Conservation (phyloP, 2,113 vertebrate species). For the Coptodon bakossiorum region DNA sequence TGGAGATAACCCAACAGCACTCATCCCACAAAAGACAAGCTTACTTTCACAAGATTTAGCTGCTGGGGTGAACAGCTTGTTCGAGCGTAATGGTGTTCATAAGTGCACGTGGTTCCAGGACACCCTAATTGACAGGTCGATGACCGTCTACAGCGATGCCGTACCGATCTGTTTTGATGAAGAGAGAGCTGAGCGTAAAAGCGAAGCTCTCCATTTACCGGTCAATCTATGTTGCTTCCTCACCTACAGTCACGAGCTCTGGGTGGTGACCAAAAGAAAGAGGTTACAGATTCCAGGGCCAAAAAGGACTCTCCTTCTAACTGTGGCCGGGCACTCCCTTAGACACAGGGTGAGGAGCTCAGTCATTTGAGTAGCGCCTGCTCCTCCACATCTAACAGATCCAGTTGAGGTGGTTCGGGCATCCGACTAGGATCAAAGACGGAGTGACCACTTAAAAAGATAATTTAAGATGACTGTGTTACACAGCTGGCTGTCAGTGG, state of each 20-base stretch:
- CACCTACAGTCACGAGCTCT: neutral
- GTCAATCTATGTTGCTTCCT: neutral
- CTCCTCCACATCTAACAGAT: neutral
- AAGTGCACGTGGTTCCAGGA: too few relatives aligned
- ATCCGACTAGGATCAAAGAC: neutral
- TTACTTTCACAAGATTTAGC: too few relatives aligned
- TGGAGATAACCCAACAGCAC: neutral
- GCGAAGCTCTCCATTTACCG: accelerated
- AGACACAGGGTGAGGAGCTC: neutral
- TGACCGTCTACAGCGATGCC: too few relatives aligned
- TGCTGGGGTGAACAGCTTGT: too few relatives aligned
- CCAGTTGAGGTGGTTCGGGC: accelerated
- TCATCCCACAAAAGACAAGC: too few relatives aligned
- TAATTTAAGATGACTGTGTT: neutral
- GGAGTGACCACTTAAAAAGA: neutral
- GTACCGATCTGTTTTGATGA: too few relatives aligned
- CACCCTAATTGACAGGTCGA: too few relatives aligned
- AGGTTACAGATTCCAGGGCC: neutral
- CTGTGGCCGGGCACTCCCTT: accelerated
- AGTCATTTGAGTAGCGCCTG: neutral
- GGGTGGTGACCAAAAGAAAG: accelerated
- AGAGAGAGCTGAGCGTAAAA: too few relatives aligned
- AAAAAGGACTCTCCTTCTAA: neutral
- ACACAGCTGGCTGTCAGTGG: neutral
- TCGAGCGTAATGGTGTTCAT: too few relatives aligned